These are phyloP conservation scores for Lepidotrigona ventralis DNA, from an alignment of 1,140 invertebrate species.

Conservation along the genomic window DNA sequence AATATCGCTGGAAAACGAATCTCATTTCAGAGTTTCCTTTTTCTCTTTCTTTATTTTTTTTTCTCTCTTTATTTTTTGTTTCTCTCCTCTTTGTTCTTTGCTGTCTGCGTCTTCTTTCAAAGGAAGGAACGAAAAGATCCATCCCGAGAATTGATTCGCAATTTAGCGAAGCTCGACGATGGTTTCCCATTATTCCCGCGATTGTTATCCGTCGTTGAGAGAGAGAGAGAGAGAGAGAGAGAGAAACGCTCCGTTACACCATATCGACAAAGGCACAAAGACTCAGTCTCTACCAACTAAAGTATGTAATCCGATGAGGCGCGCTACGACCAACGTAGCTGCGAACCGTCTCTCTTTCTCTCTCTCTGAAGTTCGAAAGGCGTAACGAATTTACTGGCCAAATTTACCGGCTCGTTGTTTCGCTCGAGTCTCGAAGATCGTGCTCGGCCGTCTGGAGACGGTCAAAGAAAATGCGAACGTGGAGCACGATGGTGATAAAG, in stretches of 20 bases:
- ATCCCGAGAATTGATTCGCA: constrained; percentile 14
- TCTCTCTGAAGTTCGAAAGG: neutral
- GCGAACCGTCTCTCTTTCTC: neutral
- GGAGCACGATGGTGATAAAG: neutral
- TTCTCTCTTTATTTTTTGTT: neutral
- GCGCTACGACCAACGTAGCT: neutral
- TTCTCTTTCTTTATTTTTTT: neutral
- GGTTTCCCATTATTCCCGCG: neutral
- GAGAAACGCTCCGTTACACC: neutral
- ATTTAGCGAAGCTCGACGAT: neutral
- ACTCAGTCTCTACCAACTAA: constrained; percentile 8
- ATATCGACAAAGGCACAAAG: constrained; percentile 13
- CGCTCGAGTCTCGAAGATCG: constrained; percentile 26
- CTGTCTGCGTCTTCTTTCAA: neutral
- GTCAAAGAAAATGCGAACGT: constrained; percentile 9
- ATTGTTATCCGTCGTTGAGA: neutral
- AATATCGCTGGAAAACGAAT: neutral
- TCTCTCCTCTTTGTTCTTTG: neutral
- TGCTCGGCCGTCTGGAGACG: neutral
- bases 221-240: no score
- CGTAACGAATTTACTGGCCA: constrained; percentile 36
- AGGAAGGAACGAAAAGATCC: neutral
- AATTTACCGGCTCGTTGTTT: constrained; percentile 38
- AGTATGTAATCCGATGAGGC: constrained; percentile 10
- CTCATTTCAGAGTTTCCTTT: neutral